Base-by-base conservation (phyloP, 2,888 invertebrate species). In the Drosophila algonquin region DNA sequence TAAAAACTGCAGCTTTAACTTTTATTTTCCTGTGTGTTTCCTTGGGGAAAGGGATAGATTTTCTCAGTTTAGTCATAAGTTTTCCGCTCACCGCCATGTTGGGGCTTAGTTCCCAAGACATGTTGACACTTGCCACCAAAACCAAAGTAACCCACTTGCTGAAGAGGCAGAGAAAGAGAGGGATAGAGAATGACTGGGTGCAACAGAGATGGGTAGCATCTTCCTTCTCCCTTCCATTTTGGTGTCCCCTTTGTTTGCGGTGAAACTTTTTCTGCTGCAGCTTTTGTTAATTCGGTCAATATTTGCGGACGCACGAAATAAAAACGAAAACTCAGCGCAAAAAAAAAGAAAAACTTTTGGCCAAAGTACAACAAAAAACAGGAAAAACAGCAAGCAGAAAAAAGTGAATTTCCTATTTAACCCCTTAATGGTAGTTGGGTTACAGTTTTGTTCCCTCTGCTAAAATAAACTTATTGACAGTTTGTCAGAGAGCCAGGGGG, bases 241-340 rank as follows among this genome's bases (percentile, higher is more conserved):
- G 67, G 64, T 65, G 59, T 73, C 69, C 57, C 69, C 57, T 72
- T 70, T 83, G 77, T 74, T 75, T 88, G 87, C 73, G 74, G 87
- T 65, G 57, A 74, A 85, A 76, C 65, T 60, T 87, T 83, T 71
- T 54, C n/a, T 40, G 69, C 58, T 65, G 75, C 78, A 75, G 87
- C 76, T 89, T 74, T 89, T 87, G 88, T 90, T 90, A 90, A 87
- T 87, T 89, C 89, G 89, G 90, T 90, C 86, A 87, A 85, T 89
- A 90, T 90, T 87, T 90, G 87, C 86, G 79, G 83, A 81, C 86
- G 86, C 87, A 81, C 87, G 85, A 87, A 89, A 90, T 89, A 89
- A 90, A 86, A 87, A 83, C 89, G 90, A 81, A 89, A 84, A 80
- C 75, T 89, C 86, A 76, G 85, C 80, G 73, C 16, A 79, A 81